A percentile compares a stretch with the other conserved stretches of the same genome.
These are phyloP conservation scores for Halcyon leucocephala DNA, from an alignment of 2,797 vertebrate species.

Conservation along the genomic window DNA sequence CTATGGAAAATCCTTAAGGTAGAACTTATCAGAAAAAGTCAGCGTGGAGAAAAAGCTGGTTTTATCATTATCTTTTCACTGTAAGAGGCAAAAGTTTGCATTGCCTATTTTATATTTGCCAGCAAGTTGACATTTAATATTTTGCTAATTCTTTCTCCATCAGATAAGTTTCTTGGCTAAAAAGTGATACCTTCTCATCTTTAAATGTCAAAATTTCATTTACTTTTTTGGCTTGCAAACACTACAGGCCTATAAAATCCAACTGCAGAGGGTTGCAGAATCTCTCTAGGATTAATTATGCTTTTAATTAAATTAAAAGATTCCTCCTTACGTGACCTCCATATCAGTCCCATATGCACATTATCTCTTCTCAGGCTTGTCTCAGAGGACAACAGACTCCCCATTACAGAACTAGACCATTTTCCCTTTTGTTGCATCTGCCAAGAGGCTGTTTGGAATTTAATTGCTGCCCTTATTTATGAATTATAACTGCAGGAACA, in stretches of 20 bases:
- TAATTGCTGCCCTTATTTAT: constrained; percentile 64
- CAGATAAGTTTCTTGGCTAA: constrained; percentile 52
- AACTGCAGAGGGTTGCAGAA: constrained; percentile 14
- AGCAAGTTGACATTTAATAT: constrained; percentile 36
- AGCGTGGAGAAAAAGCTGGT: neutral
- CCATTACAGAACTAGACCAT: constrained; percentile 38
- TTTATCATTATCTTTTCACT: constrained; percentile 7
- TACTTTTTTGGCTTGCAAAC: constrained; percentile 50
- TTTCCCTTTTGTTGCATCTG: constrained; percentile 59
- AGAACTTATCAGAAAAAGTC: neutral
- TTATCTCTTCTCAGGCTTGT: constrained; percentile 46
- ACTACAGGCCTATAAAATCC: constrained; percentile 1
- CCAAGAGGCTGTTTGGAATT: constrained; percentile 55
- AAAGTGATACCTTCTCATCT: constrained; percentile 7
- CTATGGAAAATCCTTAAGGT: neutral
- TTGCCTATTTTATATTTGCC: constrained; percentile 1
- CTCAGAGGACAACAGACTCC: constrained; percentile 26
- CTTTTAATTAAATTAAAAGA: constrained; percentile 77
- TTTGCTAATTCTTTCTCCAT: constrained; percentile 28
- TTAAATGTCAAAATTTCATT: constrained; percentile 60
- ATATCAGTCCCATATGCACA: constrained; percentile 46
- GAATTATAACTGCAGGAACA: constrained; percentile 46
- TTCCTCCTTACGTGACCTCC: constrained; percentile 56
- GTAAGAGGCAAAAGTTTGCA: constrained; percentile 22
- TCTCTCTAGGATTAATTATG: constrained; percentile 63